Percentiles rank a stretch among this genome's conserved stretches.
phyloP scores from a whole-genome alignment of 2,113 vertebrate species.

The Hemiprocne comata region DNA sequence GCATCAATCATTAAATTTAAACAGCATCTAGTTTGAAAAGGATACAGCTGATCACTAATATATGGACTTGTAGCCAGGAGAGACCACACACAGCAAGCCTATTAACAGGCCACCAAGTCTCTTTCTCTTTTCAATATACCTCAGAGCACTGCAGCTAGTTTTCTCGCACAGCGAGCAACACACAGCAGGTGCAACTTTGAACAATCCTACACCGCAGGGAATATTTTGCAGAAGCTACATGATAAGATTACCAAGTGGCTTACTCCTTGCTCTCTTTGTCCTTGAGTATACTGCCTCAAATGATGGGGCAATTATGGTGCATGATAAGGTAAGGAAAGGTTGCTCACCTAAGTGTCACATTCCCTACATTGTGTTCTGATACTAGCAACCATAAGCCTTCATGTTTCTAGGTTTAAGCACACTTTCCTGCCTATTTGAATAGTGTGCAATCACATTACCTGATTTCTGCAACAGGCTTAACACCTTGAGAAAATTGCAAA shows the following conservation, averaged over 20 bases:
- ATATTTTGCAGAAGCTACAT: conserved; percentile 76
- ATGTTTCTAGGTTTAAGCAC: background rate
- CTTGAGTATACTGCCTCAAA: conserved; percentile 70
- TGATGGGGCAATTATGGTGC: conserved; percentile 29
- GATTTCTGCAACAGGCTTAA: background rate
- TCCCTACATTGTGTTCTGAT: background rate
- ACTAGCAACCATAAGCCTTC: background rate
- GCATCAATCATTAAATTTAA: background rate
- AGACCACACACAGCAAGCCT: background rate
- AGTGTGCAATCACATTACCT: background rate
- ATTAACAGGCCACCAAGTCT: conserved; percentile 4
- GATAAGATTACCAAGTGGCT: conserved; percentile 73
- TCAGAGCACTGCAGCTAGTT: conserved; percentile 51
- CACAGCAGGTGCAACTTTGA: conserved; percentile 69
- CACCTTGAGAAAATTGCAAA: background rate
- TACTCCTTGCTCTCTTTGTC: conserved; percentile 73
- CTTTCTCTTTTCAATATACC: conserved; percentile 34
- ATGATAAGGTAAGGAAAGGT: background rate
- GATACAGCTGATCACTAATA: background rate
- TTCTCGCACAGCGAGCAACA: conserved; percentile 58
- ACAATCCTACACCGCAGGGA: conserved; percentile 71
- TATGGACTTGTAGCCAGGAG: background rate
- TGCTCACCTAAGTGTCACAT: background rate
- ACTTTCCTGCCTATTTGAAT: background rate
- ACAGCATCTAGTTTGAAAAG: background rate